A percentile compares a stretch with the other conserved stretches of the same genome.
Conservation (phyloP, 2,888 invertebrate genomes). For the Lithodes maja region DNA sequence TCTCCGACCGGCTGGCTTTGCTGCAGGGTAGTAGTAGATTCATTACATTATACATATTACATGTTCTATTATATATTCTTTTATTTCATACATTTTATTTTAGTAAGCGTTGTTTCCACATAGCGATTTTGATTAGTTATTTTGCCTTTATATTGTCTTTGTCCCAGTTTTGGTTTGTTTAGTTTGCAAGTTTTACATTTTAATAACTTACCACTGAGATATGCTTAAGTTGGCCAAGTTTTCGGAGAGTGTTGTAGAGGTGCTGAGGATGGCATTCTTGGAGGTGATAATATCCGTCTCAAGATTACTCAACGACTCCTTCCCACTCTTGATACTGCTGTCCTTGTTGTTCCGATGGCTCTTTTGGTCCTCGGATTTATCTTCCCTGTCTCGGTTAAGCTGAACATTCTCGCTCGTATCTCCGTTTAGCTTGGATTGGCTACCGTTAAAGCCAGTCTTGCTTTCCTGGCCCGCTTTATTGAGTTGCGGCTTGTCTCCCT, state of each 20-base stretch:
- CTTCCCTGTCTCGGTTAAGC: not conserved
- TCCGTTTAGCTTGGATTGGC: not conserved
- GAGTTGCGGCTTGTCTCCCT: not conserved
- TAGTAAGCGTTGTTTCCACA: no score
- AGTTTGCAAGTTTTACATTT: no score
- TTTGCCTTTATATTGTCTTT: no score
- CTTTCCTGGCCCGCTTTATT: not conserved
- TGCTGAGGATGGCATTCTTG: constrained; percentile 63
- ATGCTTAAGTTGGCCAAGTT: constrained; percentile 62
- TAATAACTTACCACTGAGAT: constrained; percentile 44
- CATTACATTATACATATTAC: no score
- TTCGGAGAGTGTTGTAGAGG: constrained; percentile 56
- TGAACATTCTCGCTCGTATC: not conserved
- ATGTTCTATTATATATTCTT: no score
- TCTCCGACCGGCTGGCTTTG: no score
- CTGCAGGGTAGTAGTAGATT: no score
- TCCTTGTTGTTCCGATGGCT: constrained; percentile 48
- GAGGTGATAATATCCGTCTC: constrained; percentile 43
- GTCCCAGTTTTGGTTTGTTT: no score
- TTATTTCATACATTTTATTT: no score
- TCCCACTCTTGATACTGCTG: constrained; percentile 26
- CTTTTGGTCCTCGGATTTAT: constrained; percentile 31
- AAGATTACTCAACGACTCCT: not conserved
- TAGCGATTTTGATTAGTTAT: no score
- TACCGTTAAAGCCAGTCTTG: not conserved